Conservation (phyloP, 2,113 vertebrate species). For the Garra rufa region DNA sequence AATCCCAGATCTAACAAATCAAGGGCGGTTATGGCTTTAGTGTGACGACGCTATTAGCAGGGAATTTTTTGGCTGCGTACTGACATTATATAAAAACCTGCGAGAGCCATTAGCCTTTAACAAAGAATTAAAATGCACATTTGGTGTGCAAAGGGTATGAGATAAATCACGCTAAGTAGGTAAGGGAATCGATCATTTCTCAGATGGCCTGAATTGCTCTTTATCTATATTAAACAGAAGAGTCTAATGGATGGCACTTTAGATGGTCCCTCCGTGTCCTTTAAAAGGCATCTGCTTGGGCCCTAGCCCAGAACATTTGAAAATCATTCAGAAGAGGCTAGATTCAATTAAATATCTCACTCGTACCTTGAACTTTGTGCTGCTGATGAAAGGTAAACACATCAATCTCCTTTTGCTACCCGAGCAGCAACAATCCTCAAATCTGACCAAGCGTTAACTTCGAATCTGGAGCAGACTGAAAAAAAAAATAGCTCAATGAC, state of each 20-base stretch:
- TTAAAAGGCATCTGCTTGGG: constrained; percentile 49
- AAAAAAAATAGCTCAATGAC: constrained; percentile 41
- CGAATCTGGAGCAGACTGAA: constrained; percentile 46
- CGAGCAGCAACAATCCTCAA: constrained; percentile 53
- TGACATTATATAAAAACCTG: constrained; percentile 53
- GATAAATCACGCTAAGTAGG: constrained; percentile 55
- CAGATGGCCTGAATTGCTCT: constrained; percentile 49
- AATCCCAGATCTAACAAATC: constrained; percentile 44
- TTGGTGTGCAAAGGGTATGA: constrained; percentile 44
- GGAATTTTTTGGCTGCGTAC: constrained; percentile 35
- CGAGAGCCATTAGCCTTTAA: constrained; percentile 57
- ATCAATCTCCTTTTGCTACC: constrained; percentile 59
- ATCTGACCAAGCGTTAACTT: constrained; percentile 54
- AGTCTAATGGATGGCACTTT: constrained; percentile 58
- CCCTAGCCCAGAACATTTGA: constrained; percentile 51
- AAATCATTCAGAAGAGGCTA: constrained; percentile 53
- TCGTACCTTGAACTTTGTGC: constrained; percentile 56
- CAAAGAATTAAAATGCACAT: constrained; percentile 57
- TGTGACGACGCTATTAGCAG: constrained; percentile 46
- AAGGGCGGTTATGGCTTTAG: constrained; percentile 49
- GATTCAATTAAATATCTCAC: constrained; percentile 58
- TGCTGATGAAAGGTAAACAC: constrained; percentile 58
- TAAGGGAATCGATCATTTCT: constrained; percentile 55
- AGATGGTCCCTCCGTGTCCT: constrained; percentile 54
- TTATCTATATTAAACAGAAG: constrained; percentile 57